Evolutionary conservation across 1,140 invertebrate species (phyloP).

Genomic region (Diorhabda elongata): DNA sequence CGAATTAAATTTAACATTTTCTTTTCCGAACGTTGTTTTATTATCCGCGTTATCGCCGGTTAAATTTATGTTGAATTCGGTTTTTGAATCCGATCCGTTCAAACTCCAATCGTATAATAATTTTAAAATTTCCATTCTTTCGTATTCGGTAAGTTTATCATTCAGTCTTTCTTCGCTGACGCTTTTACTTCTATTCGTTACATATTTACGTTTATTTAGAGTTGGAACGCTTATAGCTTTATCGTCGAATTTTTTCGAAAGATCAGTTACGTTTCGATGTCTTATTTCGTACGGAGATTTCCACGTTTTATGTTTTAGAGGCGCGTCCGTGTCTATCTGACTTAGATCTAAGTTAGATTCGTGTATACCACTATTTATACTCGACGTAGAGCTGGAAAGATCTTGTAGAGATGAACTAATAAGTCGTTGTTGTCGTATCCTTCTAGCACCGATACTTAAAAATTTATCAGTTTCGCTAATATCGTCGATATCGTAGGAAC

Average conservation of each 20-base stretch:
- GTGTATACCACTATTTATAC: conserved; percentile 43
- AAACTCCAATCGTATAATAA: conserved; percentile 54
- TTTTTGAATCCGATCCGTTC: conserved; percentile 47
- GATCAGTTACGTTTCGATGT: conserved; percentile 51
- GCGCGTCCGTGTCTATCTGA: conserved; percentile 42
- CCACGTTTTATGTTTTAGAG: conserved; percentile 49
- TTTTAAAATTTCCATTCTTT: conserved; percentile 51
- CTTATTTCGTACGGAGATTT: conserved; percentile 55
- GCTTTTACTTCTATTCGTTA: conserved; percentile 35
- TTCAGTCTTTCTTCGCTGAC: conserved; percentile 39
- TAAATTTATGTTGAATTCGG: conserved; percentile 34
- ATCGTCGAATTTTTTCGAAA: conserved; percentile 56
- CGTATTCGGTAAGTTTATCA: conserved; percentile 48
- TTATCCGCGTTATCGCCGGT: conserved; percentile 24
- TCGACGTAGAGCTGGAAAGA: conserved; percentile 45
- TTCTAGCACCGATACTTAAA: conserved; percentile 34
- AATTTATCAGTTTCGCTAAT: conserved; percentile 37
- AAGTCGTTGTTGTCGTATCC: conserved; percentile 28
- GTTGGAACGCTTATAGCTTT: conserved; percentile 38
- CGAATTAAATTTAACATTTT: conserved; percentile 33
- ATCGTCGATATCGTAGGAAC: conserved; percentile 30
- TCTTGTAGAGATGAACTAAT: conserved; percentile 42
- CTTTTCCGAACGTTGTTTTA: conserved; percentile 21
- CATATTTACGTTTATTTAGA: conserved; percentile 28
- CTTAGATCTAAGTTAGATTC: conserved; percentile 45